Conservation (phyloP, 1,140 invertebrate species). For the Copidosoma floridanum region DNA sequence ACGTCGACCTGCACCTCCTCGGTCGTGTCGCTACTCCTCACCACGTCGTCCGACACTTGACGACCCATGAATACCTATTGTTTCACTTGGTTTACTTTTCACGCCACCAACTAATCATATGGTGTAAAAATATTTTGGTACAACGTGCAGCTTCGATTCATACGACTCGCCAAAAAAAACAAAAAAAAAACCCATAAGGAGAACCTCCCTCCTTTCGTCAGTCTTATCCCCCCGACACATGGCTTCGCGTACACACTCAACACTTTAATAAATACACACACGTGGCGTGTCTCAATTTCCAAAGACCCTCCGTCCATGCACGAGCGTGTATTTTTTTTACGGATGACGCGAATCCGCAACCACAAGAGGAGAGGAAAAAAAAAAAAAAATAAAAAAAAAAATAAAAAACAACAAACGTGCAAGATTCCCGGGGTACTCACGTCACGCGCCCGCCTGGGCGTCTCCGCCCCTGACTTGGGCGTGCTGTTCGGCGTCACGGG, state of each 20-base stretch:
- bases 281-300: no score
- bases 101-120: no score
- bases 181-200: constrained; percentile 8
- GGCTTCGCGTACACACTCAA: no score
- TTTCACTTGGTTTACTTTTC: background rate
- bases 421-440: no score
- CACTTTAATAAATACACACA: no score
- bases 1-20: constrained; percentile 79
- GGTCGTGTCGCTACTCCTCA: constrained; percentile 67
- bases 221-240: no score
- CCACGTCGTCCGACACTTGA: constrained; percentile 68
- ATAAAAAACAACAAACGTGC: background rate
- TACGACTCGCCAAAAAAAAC: background rate
- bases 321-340: background rate
- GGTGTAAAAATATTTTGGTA: background rate
- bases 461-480: constrained; percentile 51
- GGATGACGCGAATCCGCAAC: no score
- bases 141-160: background rate
- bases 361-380: no score
- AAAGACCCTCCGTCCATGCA: no score
- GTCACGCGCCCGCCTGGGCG: constrained; percentile 59
- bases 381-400: no score
- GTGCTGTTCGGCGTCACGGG: constrained; percentile 51
- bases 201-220: no score
- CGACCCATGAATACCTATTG: constrained; percentile 58